Base-by-base conservation (phyloP, 2,113 vertebrate genomes). In the Uria aalge region DNA sequence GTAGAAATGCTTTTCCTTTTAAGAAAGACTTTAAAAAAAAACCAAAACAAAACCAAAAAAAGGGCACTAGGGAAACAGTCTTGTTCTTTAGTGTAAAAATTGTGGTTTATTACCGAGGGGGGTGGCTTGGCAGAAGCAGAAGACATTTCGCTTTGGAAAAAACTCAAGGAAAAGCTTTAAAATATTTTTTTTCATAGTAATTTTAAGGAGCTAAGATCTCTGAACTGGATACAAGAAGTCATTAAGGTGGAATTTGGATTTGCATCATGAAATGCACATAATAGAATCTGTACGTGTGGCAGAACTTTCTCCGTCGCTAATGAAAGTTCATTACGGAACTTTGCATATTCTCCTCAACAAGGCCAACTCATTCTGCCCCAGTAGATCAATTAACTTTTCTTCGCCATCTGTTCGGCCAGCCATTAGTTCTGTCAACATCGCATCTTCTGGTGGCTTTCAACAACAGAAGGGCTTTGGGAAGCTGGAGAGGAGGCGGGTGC, bases 311-410 rank as follows among this genome's bases (percentile, higher is more conserved):
- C 67, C n/a, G 24, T 22, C 7, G 8, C 52, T 91, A 56, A 85
- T 82, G 80, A 12, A 83, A 83, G 94, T 92, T 92, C 89, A 82
- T 92, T 67, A 87, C 11, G 36, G 91, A 96, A 94, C 95, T 97
- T 96, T 96, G 66, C 91, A 94, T 69, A 95, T 97, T 96, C 97
- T 85, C 92, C 88, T 93, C 88, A 71, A 62, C 57, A n/a, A 92
- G 94, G 85, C 84, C 90, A 81, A 36, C 91, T 94, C 85, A 52
- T 75, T 71, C 91, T 95, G 96, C 96, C 98, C 96, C 97, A 95
- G 96, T 91, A 96, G 97, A 95, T 96, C 97, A 97, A 98, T 98
- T 98, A 98, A 83, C 78, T 94, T 56, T 22, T 64, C 94, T 69
- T 60, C 9, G 32, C 96, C 97, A 98, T 98, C 98, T 98, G 98